A percentile compares a stretch with the other conserved stretches of the same genome.
phyloP scores from a whole-genome alignment of 2,113 vertebrate species.

The Polypterus bichir region DNA sequence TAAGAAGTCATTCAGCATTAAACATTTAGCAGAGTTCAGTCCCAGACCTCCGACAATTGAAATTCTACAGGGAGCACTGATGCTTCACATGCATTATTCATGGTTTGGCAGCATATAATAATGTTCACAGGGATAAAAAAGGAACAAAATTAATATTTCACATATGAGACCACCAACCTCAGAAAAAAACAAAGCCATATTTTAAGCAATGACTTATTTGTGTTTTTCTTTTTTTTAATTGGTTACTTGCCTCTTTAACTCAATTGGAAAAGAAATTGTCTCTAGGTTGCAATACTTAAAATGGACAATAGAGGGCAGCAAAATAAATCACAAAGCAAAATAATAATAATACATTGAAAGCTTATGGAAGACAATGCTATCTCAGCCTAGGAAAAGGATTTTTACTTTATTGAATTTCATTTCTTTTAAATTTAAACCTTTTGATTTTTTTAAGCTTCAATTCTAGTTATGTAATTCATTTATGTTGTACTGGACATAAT shows the following conservation, averaged over 20 bases:
- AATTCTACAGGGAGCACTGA: background rate
- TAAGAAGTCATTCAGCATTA: conserved; percentile 5
- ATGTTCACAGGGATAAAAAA: conserved; percentile 15
- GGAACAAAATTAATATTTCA: conserved; percentile 12
- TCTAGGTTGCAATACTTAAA: conserved; percentile 13
- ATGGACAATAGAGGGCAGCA: conserved; percentile 9
- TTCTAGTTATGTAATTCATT: too few species aligned
- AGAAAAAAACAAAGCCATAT: conserved; percentile 24
- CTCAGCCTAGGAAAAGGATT: too few species aligned
- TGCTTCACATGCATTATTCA: background rate
- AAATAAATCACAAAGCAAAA: conserved; percentile 2
- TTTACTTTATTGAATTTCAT: too few species aligned
- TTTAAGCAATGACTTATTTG: conserved; percentile 13
- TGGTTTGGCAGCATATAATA: too few species aligned
- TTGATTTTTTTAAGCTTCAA: too few species aligned
- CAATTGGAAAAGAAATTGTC: background rate
- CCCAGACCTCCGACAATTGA: conserved; percentile 1
- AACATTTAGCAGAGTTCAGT: conserved; percentile 8
- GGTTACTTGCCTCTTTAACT: conserved; percentile 12
- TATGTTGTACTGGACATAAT: too few species aligned
- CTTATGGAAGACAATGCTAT: too few species aligned
- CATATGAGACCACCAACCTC: conserved; percentile 15
- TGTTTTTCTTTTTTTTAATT: conserved; percentile 7
- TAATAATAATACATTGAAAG: too few species aligned
- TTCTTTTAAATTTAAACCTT: too few species aligned